Conservation (phyloP, 2,797 vertebrate species). For the Chiroxiphia lanceolata region DNA sequence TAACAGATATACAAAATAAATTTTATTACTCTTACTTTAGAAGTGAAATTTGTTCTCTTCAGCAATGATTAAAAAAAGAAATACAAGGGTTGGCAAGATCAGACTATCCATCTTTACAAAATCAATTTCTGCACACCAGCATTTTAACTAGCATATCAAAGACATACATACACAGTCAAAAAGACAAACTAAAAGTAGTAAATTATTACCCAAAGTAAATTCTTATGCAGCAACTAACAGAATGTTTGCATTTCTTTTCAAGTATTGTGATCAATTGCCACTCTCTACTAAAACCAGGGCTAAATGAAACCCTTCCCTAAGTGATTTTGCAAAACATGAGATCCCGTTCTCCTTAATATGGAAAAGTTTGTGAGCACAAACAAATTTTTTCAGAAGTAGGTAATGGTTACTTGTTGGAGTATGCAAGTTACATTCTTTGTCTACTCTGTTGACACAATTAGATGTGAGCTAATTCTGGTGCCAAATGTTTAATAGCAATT, state of each 20-base stretch:
- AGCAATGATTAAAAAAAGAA: not conserved
- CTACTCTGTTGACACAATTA: not conserved
- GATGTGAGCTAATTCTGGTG: not conserved
- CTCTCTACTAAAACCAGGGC: not conserved
- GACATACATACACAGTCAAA: not conserved
- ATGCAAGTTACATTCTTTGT: not conserved
- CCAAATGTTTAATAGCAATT: not conserved
- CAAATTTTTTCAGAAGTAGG: conserved; percentile 3
- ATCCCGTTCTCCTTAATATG: conserved; percentile 24
- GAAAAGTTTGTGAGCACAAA: not conserved
- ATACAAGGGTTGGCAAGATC: not conserved
- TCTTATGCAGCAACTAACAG: not conserved
- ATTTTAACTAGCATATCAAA: not conserved
- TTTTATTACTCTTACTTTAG: not conserved
- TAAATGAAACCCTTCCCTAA: not conserved
- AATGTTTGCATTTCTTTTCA: conserved; percentile 25
- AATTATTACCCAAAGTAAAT: conserved; percentile 53
- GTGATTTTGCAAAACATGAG: not conserved
- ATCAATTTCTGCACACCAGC: not conserved
- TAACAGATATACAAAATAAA: not conserved
- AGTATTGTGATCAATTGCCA: not conserved
- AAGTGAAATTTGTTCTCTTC: not conserved
- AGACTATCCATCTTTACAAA: not conserved
- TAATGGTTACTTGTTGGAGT: conserved; percentile 37
- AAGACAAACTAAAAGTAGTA: conserved; percentile 3